Evolutionary conservation across 2,888 invertebrate genomes (phyloP), one percentile per base, ranked within the genome.

Genomic region (Phragmatobia fuliginosa): DNA sequence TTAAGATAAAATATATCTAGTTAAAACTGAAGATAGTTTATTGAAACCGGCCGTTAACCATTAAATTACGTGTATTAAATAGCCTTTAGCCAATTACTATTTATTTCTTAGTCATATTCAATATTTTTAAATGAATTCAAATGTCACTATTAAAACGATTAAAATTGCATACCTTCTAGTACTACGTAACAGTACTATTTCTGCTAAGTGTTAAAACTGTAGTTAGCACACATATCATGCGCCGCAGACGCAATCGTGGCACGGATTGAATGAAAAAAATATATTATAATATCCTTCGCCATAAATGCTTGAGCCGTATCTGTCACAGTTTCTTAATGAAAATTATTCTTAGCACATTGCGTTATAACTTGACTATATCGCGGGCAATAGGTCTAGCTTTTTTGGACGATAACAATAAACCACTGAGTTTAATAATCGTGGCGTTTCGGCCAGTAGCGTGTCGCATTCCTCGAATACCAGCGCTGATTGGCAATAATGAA

Each of bases 401-500:
- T 77, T 78, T 85, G 84, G 83, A 79, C 80, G 78, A 78, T 79
- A 80, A 76, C 78, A 80, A 78, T 81, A 82, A 82, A 83, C 74
- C 78, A 83, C 78, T 78, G 80, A 73, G 82, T 84, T 81, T 83
- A 85, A 84, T 85, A 80, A 84, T 82, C 81, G 80, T 79, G 76
- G 75, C 80, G 73, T 80, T 81, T 79, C 77, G 79, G 77, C 77
- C 80, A 81, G 79, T 82, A 79, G 83, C 82, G 79, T 81, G 84
- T 83, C 84, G 85, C 89, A 86, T 90, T 90, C 90, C 87, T 78
- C 74, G 80, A 83, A 85, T 85, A 77, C 88, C 83, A 77, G 75
- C 74, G 85, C 80, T 87, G 87, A 90, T 91, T 89, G 87, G 86
- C 83, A 85, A 85, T 76, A 81, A 81, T 85, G 85, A 86, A 88